Conservation (phyloP, 1,140 invertebrate species). For the Lordiphosa clarofinis region DNA sequence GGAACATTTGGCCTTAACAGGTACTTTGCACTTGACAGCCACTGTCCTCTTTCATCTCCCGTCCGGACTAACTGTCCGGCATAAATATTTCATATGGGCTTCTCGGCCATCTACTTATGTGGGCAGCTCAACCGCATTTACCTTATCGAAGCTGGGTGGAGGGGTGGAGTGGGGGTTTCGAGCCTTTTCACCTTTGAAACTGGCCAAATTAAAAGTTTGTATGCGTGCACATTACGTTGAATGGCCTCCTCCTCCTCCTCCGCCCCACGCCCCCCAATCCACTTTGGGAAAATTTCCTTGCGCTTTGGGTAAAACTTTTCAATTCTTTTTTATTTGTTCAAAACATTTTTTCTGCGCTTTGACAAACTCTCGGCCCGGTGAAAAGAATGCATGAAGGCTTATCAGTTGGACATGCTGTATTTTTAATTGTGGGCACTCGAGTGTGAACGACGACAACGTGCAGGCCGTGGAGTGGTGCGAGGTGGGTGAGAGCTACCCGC, state of each 20-base stretch:
- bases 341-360: constrained; percentile 4
- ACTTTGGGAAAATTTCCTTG: constrained; percentile 58
- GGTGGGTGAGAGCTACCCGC: constrained; percentile 21
- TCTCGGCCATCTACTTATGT: constrained; percentile 13
- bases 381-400: constrained; percentile 74
- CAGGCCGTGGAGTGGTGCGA: not conserved
- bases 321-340: constrained; percentile 46
- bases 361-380: constrained; percentile 20
- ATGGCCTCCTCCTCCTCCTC: not conserved
- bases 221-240: constrained; percentile 41
- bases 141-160: not conserved
- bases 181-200: constrained; percentile 66
- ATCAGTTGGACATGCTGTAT: constrained; percentile 75
- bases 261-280: constrained; percentile 14
- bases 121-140: constrained; percentile 25
- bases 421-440: constrained; percentile 74
- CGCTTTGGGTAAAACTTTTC: constrained; percentile 62
- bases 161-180: not conserved
- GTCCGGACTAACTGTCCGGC: constrained; percentile 35
- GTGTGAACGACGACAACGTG: constrained; percentile 50
- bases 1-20: not conserved
- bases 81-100: constrained; percentile 68
- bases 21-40: constrained; percentile 4
- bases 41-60: not conserved
- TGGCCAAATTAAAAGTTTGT: constrained; percentile 73